A percentile compares a stretch with the other conserved stretches of the same genome.
Evolutionary conservation across 2,888 invertebrate species (phyloP).

Genomic region (Drosophila neotestacea): DNA sequence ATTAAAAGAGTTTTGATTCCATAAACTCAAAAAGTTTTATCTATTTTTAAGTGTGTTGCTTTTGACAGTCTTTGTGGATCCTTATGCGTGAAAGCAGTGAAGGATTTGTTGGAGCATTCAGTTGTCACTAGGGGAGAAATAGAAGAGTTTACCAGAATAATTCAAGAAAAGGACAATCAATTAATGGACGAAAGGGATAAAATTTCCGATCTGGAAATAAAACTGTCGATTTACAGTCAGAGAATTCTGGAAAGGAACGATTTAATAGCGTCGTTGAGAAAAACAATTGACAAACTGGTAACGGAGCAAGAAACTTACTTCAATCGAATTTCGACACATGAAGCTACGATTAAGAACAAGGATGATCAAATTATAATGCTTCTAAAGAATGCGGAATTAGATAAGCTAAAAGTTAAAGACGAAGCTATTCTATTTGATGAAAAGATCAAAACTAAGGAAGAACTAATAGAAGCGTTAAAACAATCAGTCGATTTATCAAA

Average conservation of each 20-base stretch:
- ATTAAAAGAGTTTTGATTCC: background rate
- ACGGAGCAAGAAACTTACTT: background rate
- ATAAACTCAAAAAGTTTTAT: background rate
- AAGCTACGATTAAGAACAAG: background rate
- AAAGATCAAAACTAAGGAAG: background rate
- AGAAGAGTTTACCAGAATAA: background rate
- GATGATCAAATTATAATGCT: background rate
- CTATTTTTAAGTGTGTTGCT: background rate
- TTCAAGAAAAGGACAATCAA: background rate
- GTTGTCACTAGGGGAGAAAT: background rate
- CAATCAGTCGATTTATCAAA: background rate
- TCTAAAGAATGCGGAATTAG: background rate
- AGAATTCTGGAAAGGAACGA: background rate
- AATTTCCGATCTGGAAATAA: background rate
- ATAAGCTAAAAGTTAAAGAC: background rate
- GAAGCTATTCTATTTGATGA: background rate
- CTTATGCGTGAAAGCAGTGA: background rate
- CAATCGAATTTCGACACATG: background rate
- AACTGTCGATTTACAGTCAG: background rate
- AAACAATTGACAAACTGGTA: background rate
- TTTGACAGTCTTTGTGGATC: background rate
- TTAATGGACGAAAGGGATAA: background rate
- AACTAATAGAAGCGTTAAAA: conserved; percentile 1
- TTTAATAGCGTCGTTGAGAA: background rate
- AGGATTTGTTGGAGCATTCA: background rate